A percentile compares a stretch with the other conserved stretches of the same genome.
phyloP scores from a whole-genome alignment of 2,797 vertebrate species.

The Myripristis murdjan region DNA sequence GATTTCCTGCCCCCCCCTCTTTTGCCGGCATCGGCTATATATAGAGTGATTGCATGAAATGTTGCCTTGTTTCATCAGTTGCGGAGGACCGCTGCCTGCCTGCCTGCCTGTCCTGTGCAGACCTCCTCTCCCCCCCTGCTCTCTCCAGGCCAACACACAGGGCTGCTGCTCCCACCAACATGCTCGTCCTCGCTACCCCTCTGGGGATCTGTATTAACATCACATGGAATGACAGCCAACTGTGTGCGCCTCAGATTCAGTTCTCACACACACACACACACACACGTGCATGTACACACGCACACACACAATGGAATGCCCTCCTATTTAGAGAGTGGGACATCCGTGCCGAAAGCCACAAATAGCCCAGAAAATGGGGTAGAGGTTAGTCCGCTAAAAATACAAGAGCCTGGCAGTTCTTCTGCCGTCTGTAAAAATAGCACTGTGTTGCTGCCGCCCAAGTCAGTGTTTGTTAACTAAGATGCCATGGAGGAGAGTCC shows the following conservation, averaged over 20 bases:
- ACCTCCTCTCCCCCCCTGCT: conserved; percentile 41
- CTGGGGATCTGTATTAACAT: conserved; percentile 62
- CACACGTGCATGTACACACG: conserved; percentile 14
- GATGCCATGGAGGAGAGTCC: conserved; percentile 18
- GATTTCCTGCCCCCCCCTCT: conserved; percentile 58
- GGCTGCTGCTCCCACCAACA: conserved; percentile 37
- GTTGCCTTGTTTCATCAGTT: conserved; percentile 78
- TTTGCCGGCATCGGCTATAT: conserved; percentile 61
- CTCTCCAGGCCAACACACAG: conserved; percentile 48
- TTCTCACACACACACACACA: conserved; percentile 6
- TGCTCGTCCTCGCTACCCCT: conserved; percentile 47
- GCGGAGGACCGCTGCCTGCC: conserved; percentile 45
- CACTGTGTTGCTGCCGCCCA: conserved; percentile 70
- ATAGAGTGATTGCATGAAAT: conserved; percentile 76
- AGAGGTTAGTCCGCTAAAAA: conserved; percentile 83
- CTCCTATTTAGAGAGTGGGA: conserved; percentile 70
- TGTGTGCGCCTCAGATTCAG: conserved; percentile 59
- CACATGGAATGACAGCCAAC: conserved; percentile 56
- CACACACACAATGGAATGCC: conserved; percentile 59
- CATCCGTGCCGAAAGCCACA: conserved; percentile 5
- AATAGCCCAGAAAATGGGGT: conserved; percentile 70
- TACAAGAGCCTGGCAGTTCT: conserved; percentile 70
- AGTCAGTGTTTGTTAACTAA: conserved; percentile 61
- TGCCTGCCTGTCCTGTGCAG: conserved; percentile 35
- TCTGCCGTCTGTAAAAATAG: conserved; percentile 74